phyloP scores from a whole-genome alignment of 2,113 vertebrate genomes.

The Lepus timidus region DNA sequence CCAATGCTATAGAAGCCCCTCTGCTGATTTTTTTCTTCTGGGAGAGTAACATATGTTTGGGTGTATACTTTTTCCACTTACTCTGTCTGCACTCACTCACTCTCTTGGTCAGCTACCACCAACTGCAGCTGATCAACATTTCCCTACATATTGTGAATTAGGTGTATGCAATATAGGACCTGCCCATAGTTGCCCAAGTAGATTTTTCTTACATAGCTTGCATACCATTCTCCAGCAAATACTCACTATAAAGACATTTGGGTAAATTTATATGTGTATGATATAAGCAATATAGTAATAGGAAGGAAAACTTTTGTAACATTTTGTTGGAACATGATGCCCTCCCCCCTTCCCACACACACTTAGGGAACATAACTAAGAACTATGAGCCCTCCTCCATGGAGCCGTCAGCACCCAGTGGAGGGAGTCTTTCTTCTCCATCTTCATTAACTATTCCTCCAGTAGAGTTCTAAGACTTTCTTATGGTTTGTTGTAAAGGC shows the following conservation, averaged over 20 bases:
- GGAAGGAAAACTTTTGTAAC: not conserved
- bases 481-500: not conserved
- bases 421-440: not conserved
- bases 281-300: not conserved
- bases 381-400: not conserved
- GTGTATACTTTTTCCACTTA: not conserved
- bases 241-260: not conserved
- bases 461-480: not conserved
- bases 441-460: not conserved
- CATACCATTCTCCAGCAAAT: not conserved
- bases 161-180: not conserved
- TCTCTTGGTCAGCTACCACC: not conserved
- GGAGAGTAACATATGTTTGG: not conserved
- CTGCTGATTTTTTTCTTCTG: not conserved
- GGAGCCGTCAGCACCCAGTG: not conserved
- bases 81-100: not conserved
- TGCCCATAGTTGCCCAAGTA: not conserved
- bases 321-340: not conserved
- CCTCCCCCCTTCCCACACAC: not conserved
- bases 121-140: not conserved
- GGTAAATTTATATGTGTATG: not conserved
- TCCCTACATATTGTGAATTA: not conserved
- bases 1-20: not conserved
- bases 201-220: not conserved
- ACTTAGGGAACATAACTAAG: not conserved